These are phyloP conservation scores for Nannoperca obscura DNA, from an alignment of 2,797 vertebrate species.

Conservation along the genomic window DNA sequence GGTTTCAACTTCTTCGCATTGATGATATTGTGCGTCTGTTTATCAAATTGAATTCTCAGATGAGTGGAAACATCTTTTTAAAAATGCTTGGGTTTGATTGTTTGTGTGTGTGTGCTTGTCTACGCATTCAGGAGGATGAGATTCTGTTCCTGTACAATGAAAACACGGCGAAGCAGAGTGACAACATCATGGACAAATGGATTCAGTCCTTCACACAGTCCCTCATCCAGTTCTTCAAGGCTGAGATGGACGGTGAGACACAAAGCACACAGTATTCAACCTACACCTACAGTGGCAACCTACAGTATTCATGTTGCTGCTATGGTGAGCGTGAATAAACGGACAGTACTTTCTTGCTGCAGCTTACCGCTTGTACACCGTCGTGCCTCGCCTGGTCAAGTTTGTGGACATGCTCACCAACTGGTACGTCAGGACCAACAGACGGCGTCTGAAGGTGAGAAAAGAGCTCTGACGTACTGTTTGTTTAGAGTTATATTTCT, in stretches of 20 bases:
- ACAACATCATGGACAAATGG: constrained; percentile 98
- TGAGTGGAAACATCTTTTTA: not conserved
- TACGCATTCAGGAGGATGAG: constrained; percentile 87
- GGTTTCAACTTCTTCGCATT: not conserved
- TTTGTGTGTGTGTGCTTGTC: constrained; percentile 21
- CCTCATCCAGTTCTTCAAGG: constrained; percentile 93
- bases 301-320: not conserved
- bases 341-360: constrained; percentile 51
- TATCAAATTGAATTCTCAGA: not conserved
- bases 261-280: not conserved
- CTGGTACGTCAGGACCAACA: constrained; percentile 98
- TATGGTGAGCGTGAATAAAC: not conserved
- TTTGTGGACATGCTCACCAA: constrained; percentile 98
- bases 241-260: constrained; percentile 93
- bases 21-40: not conserved
- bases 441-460: constrained; percentile 95
- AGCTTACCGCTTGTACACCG: constrained; percentile 96
- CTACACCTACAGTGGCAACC: not conserved
- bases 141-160: constrained; percentile 92
- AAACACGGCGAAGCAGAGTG: constrained; percentile 87
- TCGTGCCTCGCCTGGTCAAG: constrained; percentile 96
- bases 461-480: not conserved
- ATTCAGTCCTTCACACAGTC: constrained; percentile 97
- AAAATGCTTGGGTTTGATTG: not conserved
- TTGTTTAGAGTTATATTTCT: not conserved